These are phyloP conservation scores for Drosophila lacteicornis DNA, from an alignment of 1,140 invertebrate species.

Conservation along the genomic window DNA sequence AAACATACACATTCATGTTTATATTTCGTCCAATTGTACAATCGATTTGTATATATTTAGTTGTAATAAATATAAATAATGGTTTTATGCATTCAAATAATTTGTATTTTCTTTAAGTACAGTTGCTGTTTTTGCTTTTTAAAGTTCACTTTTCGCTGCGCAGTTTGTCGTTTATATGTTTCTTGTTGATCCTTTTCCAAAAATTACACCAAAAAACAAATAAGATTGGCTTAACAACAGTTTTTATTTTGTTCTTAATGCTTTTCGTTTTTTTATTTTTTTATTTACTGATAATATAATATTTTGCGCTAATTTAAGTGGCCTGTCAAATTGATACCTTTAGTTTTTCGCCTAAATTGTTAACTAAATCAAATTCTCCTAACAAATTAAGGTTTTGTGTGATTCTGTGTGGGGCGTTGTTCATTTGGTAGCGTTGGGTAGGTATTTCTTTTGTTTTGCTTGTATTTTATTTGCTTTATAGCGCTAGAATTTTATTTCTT, in stretches of 20 bases:
- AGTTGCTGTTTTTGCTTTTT: slow-evolving; percentile 59
- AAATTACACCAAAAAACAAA: slow-evolving; percentile 41
- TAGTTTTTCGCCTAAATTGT: slow-evolving; percentile 64
- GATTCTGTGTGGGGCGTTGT: slow-evolving; percentile 40
- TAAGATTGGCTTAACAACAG: slow-evolving; percentile 14
- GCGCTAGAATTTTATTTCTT: slow-evolving; percentile 46
- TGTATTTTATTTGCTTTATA: slow-evolving; percentile 53
- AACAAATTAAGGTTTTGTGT: slow-evolving; percentile 63
- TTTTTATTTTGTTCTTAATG: slow-evolving; percentile 20
- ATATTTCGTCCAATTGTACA: slow-evolving; percentile 60
- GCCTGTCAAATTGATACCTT: slow-evolving; percentile 62
- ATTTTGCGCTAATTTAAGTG: slow-evolving; percentile 73
- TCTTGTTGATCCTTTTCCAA: slow-evolving; percentile 36
- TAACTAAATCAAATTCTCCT: slow-evolving; percentile 74
- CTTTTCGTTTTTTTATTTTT: slow-evolving; percentile 12
- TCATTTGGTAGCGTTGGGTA: slow-evolving; percentile 70
- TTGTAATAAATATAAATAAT: slow-evolving; percentile 67
- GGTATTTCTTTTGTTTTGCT: slow-evolving; percentile 39
- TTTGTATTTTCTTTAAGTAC: slow-evolving; percentile 54
- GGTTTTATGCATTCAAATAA: slow-evolving; percentile 39
- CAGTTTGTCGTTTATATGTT: slow-evolving; percentile 78
- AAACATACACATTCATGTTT: slow-evolving; percentile 52
- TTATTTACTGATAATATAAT: slow-evolving; percentile 59
- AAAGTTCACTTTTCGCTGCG: slow-evolving; percentile 76
- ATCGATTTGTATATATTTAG: slow-evolving; percentile 59